These are phyloP conservation scores for Callopanchax toddi DNA, from an alignment of 2,113 vertebrate species.

Conservation along the genomic window DNA sequence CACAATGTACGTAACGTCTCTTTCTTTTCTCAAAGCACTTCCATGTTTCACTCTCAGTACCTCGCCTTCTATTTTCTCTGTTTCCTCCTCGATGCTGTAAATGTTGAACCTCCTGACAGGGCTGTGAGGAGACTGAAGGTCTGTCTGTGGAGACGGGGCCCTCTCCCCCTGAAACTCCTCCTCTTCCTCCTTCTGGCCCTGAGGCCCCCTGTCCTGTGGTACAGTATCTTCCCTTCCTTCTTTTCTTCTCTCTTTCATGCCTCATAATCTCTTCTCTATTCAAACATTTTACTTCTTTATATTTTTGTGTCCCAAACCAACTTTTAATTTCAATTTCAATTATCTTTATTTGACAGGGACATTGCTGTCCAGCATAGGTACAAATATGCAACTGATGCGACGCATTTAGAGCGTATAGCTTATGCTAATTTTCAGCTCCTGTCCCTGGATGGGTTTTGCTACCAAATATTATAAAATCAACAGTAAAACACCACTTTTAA, in stretches of 20 bases:
- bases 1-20: background rate
- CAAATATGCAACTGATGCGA: too few relatives aligned
- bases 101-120: constrained; percentile 69
- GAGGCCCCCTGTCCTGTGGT: constrained; percentile 84
- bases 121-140: constrained; percentile 70
- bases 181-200: constrained; percentile 72
- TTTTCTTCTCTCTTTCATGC: background rate
- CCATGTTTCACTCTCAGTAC: constrained; percentile 7
- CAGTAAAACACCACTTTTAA: too few relatives aligned
- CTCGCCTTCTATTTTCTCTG: constrained; percentile 18
- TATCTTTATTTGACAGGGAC: too few relatives aligned
- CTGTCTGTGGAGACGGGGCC: constrained; percentile 71
- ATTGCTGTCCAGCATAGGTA: too few relatives aligned
- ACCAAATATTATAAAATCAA: too few relatives aligned
- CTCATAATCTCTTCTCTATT: constrained; percentile 6
- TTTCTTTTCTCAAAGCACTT: constrained; percentile 3
- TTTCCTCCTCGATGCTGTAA: constrained; percentile 36
- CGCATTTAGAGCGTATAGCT: too few relatives aligned
- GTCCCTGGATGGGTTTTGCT: too few relatives aligned
- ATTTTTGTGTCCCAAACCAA: too few relatives aligned
- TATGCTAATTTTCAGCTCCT: too few relatives aligned
- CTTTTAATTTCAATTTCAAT: too few relatives aligned
- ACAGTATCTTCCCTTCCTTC: constrained; percentile 72
- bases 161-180: constrained; percentile 66
- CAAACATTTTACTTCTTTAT: background rate